These are phyloP conservation scores for Chirona hameri DNA, from an alignment of 2,888 invertebrate genomes.

Conservation along the genomic window DNA sequence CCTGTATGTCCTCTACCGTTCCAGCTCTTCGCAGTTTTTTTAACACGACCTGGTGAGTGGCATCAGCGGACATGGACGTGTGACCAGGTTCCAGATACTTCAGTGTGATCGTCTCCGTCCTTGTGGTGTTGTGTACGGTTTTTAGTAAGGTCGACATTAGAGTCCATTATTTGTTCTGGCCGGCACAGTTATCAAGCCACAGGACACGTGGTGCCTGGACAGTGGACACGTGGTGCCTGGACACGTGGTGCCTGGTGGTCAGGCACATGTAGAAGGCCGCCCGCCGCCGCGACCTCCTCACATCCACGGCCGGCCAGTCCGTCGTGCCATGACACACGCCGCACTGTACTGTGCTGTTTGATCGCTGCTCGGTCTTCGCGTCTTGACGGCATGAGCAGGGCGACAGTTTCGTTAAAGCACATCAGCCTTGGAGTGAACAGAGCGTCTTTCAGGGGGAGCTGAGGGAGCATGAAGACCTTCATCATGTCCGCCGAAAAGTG, in stretches of 20 bases:
- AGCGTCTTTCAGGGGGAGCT: background rate
- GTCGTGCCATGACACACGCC: too few species aligned
- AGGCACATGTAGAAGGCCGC: too few species aligned
- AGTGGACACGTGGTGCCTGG: too few species aligned
- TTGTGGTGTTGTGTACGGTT: background rate
- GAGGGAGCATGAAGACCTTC: background rate
- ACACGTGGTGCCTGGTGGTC: too few species aligned
- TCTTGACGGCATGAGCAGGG: background rate
- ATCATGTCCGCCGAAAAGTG: background rate
- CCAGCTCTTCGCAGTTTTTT: background rate
- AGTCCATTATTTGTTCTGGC: background rate
- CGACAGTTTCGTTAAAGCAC: background rate
- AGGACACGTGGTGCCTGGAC: too few species aligned
- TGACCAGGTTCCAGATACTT: background rate
- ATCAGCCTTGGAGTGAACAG: background rate
- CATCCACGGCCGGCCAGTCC: too few species aligned
- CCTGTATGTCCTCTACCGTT: background rate
- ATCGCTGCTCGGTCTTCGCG: too few species aligned
- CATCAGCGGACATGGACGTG: too few species aligned
- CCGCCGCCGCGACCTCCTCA: too few species aligned
- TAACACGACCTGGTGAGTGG: background rate
- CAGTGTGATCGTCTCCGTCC: background rate
- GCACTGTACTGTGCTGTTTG: too few species aligned
- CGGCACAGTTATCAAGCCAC: too few species aligned
- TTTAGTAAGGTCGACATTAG: background rate